A percentile compares a stretch with the other conserved stretches of the same genome.
These are phyloP conservation scores for Achatina immaculata DNA, from an alignment of 1,140 invertebrate species.

Conservation along the genomic window DNA sequence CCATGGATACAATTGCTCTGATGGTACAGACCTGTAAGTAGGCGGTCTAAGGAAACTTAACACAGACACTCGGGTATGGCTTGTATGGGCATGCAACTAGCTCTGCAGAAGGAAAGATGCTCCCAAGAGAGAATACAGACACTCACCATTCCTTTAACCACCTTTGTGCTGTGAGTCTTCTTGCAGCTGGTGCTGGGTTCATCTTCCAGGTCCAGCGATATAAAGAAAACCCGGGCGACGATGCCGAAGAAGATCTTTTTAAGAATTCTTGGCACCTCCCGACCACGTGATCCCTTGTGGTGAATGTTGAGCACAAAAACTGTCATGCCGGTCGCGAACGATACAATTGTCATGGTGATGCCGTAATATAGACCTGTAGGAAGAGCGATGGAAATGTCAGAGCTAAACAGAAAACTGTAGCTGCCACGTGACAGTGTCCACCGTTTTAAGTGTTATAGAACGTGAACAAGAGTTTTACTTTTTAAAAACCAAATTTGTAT, in stretches of 20 bases:
- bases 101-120: not conserved
- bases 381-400: not conserved
- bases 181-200: not conserved
- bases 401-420: not conserved
- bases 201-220: constrained; percentile 70
- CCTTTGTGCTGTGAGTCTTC: not conserved
- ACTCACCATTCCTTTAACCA: not conserved
- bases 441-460: no score
- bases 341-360: constrained; percentile 90
- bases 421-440: not conserved
- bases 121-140: not conserved
- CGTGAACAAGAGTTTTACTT: no score
- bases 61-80: no score
- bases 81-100: not conserved
- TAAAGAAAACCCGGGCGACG: constrained; percentile 73
- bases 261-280: constrained; percentile 80
- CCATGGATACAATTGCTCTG: constrained; percentile 90
- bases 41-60: not conserved
- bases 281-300: constrained; percentile 84
- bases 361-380: constrained; percentile 88
- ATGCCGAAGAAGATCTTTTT: constrained; percentile 78
- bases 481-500: no score
- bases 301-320: constrained; percentile 83
- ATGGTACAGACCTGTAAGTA: constrained; percentile 85
- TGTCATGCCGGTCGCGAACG: constrained; percentile 88